Percentiles rank a stretch among this genome's conserved stretches.
phyloP scores from a whole-genome alignment of 1,140 invertebrate species.

The Drosophila azteca region DNA sequence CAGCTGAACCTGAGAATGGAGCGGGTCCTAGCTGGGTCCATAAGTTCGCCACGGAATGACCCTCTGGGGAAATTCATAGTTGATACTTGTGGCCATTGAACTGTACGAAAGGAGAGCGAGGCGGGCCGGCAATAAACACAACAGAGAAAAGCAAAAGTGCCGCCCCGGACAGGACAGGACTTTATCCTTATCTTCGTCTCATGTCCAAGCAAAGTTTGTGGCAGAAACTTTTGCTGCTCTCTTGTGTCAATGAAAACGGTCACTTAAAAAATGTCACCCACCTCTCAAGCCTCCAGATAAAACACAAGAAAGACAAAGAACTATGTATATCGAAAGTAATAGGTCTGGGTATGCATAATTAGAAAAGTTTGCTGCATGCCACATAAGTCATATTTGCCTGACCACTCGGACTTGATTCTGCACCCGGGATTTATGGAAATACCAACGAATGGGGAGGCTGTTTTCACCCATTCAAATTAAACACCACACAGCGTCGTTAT shows the following conservation, averaged over 20 bases:
- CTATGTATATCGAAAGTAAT: conserved; percentile 33
- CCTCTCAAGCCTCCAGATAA: conserved; percentile 10
- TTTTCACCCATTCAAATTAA: conserved; percentile 59
- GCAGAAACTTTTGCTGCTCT: conserved; percentile 49
- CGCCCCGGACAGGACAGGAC: conserved; percentile 26
- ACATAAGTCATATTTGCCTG: conserved; percentile 69
- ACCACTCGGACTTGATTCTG: conserved; percentile 40
- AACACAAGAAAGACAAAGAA: conserved; percentile 34
- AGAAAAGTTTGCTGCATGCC: conserved; percentile 43
- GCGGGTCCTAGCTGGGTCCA: conserved; percentile 35
- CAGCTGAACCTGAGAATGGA: too few species aligned
- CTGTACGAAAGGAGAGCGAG: conserved; percentile 35
- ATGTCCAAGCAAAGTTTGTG: conserved; percentile 62
- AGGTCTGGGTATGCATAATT: conserved; percentile 51
- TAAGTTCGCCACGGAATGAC: conserved; percentile 60
- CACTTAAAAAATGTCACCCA: conserved; percentile 70
- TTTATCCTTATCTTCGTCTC: conserved; percentile 58
- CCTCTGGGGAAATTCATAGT: conserved; percentile 62
- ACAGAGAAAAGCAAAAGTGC: conserved; percentile 41
- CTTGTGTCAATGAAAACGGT: conserved; percentile 63
- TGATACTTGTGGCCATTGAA: conserved; percentile 71
- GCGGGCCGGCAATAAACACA: conserved; percentile 59
- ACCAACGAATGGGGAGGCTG: conserved; percentile 13
- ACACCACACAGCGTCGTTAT: conserved; percentile 75
- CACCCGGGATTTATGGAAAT: conserved; percentile 60